phyloP scores from a whole-genome alignment of 1,140 invertebrate species.

The Drosophila ercepeae region DNA sequence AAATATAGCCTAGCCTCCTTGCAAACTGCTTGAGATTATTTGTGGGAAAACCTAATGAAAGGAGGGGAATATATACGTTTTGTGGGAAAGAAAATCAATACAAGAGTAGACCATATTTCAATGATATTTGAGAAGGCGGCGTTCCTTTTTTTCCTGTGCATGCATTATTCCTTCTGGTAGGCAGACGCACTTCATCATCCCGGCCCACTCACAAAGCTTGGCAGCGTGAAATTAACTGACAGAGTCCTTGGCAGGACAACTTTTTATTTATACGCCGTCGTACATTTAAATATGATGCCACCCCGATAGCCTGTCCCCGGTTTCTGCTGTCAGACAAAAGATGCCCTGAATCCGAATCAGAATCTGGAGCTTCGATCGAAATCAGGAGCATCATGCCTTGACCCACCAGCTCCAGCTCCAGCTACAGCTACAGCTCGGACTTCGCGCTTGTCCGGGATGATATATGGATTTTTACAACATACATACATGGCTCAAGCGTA shows the following conservation, averaged over 20 bases:
- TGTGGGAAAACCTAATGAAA: not conserved
- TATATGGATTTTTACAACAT: constrained; percentile 22
- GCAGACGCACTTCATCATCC: constrained; percentile 73
- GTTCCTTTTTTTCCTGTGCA: constrained; percentile 1
- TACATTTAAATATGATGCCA: constrained; percentile 74
- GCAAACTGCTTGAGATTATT: not conserved
- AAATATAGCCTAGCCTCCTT: constrained; percentile 1
- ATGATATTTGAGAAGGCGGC: not conserved
- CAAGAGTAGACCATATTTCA: not conserved
- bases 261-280: constrained; percentile 74
- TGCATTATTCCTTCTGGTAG: constrained; percentile 17
- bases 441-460: constrained; percentile 45
- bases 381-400: not conserved
- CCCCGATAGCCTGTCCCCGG: constrained; percentile 40
- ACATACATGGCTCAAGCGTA: not conserved
- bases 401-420: constrained; percentile 10
- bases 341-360: constrained; percentile 26
- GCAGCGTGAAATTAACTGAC: constrained; percentile 81
- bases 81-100: not conserved
- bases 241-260: constrained; percentile 58
- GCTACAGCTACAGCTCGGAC: too few relatives aligned
- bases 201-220: constrained; percentile 66
- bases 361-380: not conserved
- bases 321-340: constrained; percentile 58
- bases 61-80: not conserved